Evolutionary conservation across 2,797 vertebrate species (phyloP).

Genomic region (Balearica regulorum): DNA sequence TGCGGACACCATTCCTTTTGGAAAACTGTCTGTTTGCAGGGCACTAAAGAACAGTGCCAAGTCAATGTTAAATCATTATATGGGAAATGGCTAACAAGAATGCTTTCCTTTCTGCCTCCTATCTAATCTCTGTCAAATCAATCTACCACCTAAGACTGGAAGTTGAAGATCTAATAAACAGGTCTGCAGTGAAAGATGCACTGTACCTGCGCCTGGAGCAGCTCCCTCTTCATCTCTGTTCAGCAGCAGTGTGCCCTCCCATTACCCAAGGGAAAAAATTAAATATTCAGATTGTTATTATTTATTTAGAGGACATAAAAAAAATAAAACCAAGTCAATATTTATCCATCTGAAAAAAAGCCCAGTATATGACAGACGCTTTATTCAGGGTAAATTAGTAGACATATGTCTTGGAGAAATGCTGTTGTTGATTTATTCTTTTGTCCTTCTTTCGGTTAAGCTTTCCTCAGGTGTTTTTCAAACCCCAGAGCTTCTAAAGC

Average conservation of each 20-base stretch:
- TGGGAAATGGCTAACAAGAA: constrained; percentile 50
- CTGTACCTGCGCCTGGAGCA: not conserved
- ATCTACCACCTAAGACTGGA: constrained; percentile 36
- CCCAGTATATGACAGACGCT: not conserved
- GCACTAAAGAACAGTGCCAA: constrained; percentile 23
- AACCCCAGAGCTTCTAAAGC: constrained; percentile 8
- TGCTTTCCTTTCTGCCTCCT: constrained; percentile 38
- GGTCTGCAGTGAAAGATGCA: not conserved
- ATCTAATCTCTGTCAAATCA: constrained; percentile 49
- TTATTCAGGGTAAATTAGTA: constrained; percentile 53
- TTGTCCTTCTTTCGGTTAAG: constrained; percentile 51
- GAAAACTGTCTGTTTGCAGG: constrained; percentile 25
- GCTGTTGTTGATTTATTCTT: constrained; percentile 56
- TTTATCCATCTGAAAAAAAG: constrained; percentile 53
- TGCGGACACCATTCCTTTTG: constrained; percentile 8
- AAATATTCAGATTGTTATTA: constrained; percentile 64
- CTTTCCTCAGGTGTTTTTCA: constrained; percentile 58
- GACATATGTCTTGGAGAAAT: constrained; percentile 42
- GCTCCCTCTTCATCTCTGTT: constrained; percentile 16
- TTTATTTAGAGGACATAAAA: constrained; percentile 45
- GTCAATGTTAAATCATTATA: constrained; percentile 46
- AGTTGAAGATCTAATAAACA: constrained; percentile 48
- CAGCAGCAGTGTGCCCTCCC: not conserved
- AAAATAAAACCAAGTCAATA: constrained; percentile 51
- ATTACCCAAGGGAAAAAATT: constrained; percentile 41